Percentiles rank a stretch among this genome's conserved stretches.
phyloP scores from a whole-genome alignment of 2,113 vertebrate species.

The Salvelinus alpinus region DNA sequence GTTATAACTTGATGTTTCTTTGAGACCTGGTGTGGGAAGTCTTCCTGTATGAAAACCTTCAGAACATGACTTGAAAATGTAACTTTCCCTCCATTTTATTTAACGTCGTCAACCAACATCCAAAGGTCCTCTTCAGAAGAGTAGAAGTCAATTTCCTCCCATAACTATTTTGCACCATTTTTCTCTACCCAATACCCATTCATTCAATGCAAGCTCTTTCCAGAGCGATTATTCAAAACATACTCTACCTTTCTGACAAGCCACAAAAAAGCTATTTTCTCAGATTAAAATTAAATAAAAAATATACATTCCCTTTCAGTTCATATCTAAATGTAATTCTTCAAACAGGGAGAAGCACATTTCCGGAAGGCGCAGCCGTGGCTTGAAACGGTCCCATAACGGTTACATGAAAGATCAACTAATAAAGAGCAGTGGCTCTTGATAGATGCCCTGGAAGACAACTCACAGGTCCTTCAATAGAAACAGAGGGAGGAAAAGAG shows the following conservation, averaged over 20 bases:
- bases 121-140: too few species aligned
- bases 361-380: constrained; percentile 21
- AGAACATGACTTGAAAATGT: too few species aligned
- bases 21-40: too few species aligned
- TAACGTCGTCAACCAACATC: too few species aligned
- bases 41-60: too few species aligned
- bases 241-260: constrained; percentile 16
- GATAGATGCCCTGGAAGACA: constrained; percentile 14
- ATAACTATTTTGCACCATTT: background rate
- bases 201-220: constrained; percentile 30
- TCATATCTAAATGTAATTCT: constrained; percentile 62
- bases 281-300: constrained; percentile 40
- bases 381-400: constrained; percentile 31
- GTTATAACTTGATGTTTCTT: too few species aligned
- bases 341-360: constrained; percentile 44
- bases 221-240: background rate
- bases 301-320: constrained; percentile 46
- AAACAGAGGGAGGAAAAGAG: background rate
- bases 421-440: constrained; percentile 42
- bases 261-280: constrained; percentile 57
- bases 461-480: constrained; percentile 7
- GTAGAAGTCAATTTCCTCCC: too few species aligned
- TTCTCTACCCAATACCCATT: constrained; percentile 33
- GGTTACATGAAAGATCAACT: constrained; percentile 41
- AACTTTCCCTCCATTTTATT: too few species aligned